Conservation (phyloP, 2,113 vertebrate species). For the Rhea americana region DNA sequence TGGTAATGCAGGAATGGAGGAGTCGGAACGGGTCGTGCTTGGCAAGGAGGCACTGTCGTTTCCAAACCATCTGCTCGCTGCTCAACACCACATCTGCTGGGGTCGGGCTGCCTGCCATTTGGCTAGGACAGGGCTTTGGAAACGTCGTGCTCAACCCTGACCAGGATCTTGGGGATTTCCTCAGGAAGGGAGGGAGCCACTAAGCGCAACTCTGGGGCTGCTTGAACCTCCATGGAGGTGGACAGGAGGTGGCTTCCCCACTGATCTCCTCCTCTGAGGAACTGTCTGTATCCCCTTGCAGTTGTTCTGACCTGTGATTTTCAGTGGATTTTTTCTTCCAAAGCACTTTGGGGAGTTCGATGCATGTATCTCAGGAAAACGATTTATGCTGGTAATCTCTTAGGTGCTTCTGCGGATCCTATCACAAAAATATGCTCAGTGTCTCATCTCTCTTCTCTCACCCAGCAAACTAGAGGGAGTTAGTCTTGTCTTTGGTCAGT, state of each 20-base stretch:
- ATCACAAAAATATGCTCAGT: not conserved
- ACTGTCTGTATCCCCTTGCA: not conserved
- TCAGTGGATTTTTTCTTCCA: not conserved
- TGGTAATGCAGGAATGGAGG: not conserved
- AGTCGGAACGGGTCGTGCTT: accelerated
- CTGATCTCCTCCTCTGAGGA: not conserved
- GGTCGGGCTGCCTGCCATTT: not conserved
- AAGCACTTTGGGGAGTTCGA: not conserved
- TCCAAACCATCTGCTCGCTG: not conserved
- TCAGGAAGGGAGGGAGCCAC: not conserved
- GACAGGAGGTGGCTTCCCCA: not conserved
- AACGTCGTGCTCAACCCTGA: accelerated
- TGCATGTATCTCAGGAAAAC: accelerated
- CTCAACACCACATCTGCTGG: accelerated
- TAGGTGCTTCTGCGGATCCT: not conserved
- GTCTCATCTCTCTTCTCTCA: not conserved
- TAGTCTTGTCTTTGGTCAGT: not conserved
- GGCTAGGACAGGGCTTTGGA: not conserved
- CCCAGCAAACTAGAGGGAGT: not conserved
- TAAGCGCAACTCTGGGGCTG: not conserved
- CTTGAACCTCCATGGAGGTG: not conserved
- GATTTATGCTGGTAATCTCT: not conserved
- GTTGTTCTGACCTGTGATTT: not conserved
- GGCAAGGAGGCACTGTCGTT: not conserved
- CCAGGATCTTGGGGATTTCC: not conserved